These are phyloP conservation scores for Taenaris catops DNA, from an alignment of 2,888 invertebrate species.

Conservation along the genomic window DNA sequence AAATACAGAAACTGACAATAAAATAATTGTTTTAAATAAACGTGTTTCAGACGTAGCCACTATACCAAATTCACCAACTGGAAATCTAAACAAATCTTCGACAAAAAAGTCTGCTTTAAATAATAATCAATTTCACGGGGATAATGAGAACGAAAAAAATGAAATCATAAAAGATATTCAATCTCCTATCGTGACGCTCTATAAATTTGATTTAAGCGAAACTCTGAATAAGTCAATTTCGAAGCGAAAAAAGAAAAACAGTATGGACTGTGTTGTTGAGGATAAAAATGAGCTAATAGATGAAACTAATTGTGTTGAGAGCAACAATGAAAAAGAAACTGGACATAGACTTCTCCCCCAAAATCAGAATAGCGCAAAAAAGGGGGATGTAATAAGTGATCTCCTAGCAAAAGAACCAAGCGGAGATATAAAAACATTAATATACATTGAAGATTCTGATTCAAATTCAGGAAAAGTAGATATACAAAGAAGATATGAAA, in stretches of 20 bases:
- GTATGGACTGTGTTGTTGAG: conserved; percentile 12
- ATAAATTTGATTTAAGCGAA: conserved; percentile 9
- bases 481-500: conserved; percentile 28
- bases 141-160: conserved; percentile 42
- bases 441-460: conserved; percentile 56
- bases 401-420: conserved; percentile 41
- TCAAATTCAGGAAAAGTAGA: conserved; percentile 39
- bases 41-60: conserved; percentile 38
- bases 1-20: conserved; percentile 29
- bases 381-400: conserved; percentile 22
- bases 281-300: conserved; percentile 9
- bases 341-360: conserved; percentile 1
- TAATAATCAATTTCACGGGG: conserved; percentile 42
- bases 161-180: no score
- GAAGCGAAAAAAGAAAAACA: conserved; percentile 12
- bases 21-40: conserved; percentile 38
- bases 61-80: conserved; percentile 33
- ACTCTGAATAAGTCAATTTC: conserved; percentile 9
- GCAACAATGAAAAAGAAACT: conserved; percentile 9
- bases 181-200: no score
- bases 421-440: conserved; percentile 33
- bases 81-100: conserved; percentile 56
- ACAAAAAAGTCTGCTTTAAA: conserved; percentile 32
- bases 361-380: no score
- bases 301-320: conserved; percentile 10